Conservation (phyloP, 2,113 vertebrate genomes). For the Craseonycteris thonglongyai region DNA sequence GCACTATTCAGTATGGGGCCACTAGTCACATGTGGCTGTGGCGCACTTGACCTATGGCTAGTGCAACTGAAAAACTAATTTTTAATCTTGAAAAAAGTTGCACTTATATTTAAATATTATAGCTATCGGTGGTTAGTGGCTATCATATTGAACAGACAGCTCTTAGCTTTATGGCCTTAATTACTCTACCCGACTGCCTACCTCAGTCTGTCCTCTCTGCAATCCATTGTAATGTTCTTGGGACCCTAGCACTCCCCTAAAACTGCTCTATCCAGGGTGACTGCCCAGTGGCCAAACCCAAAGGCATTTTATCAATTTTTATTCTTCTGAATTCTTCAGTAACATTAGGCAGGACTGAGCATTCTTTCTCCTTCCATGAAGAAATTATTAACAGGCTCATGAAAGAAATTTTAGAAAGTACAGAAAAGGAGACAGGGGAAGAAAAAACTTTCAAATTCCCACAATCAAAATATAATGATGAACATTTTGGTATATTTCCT, state of each 20-base stretch:
- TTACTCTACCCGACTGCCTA: background rate
- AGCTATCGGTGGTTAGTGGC: background rate
- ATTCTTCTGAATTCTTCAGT: background rate
- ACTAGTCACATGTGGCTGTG: background rate
- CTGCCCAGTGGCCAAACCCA: background rate
- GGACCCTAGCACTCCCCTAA: background rate
- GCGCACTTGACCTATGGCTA: background rate
- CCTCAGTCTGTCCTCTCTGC: background rate
- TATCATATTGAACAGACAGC: background rate
- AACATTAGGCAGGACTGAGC: background rate
- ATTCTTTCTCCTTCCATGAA: background rate
- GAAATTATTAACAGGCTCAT: background rate
- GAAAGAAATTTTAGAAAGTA: constrained; percentile 2
- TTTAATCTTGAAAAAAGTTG: background rate
- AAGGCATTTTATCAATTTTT: background rate
- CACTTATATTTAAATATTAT: constrained; percentile 13
- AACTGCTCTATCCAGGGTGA: background rate
- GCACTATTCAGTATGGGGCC: background rate
- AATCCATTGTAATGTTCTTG: background rate
- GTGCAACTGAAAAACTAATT: background rate
- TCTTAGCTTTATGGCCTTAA: background rate
- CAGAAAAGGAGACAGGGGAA: background rate
- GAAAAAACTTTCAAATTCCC: background rate
- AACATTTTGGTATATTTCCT: background rate
- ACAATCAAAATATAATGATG: background rate